Base-by-base conservation (phyloP, 2,797 vertebrate species). In the Stomatorhinus walkeri region DNA sequence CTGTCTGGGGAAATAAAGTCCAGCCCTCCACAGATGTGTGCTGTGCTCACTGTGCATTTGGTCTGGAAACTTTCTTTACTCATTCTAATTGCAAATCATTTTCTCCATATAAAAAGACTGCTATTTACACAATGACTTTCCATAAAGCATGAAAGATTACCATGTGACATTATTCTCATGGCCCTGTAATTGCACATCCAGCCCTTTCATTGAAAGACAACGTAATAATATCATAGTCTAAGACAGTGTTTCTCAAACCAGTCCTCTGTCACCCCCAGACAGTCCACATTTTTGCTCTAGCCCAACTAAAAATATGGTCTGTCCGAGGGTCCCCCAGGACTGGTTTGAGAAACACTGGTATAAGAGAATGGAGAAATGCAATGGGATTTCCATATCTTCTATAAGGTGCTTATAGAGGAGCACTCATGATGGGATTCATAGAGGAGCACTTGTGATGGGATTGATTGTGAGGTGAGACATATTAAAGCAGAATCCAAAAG, bases 1-100 rank as follows among this genome's bases (percentile, higher is more conserved):
- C 84, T 49, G 89, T 91, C 89, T 90, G 72, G 88, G 90, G 88
- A 90, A 86, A 68, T 90, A 49, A 52, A 89, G 88, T 89, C 91
- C 36, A 87, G 89, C 68, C 89, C 89, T 49, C 4, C 88, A 61
- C 89, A 91, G 72, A 87, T 52, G 87, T 91, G 89, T 90, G 88
- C 48, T 46, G 32, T 1, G 59, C 56, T 90, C 1, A 83, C 46
- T 72, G 28, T 32, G n/a, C 89, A 36, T 19, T 49, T 89, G 32
- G 52, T 22, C 68, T 79, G 48, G 36, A 72, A 85, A 24, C 46
- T 22, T 36, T n/a, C n/a, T 48, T 85, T 52, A 61, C n/a, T 86
- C 52, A 87, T 68, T 83, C 84, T 87, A 54, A 64, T 24, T 46
- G 19, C 36, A 64, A 48, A 43, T 56, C 52, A 36, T 87, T 87